These are phyloP conservation scores for Porites lobata DNA, from an alignment of 92 coral and sea anemone genomes.

Conservation along the genomic window DNA sequence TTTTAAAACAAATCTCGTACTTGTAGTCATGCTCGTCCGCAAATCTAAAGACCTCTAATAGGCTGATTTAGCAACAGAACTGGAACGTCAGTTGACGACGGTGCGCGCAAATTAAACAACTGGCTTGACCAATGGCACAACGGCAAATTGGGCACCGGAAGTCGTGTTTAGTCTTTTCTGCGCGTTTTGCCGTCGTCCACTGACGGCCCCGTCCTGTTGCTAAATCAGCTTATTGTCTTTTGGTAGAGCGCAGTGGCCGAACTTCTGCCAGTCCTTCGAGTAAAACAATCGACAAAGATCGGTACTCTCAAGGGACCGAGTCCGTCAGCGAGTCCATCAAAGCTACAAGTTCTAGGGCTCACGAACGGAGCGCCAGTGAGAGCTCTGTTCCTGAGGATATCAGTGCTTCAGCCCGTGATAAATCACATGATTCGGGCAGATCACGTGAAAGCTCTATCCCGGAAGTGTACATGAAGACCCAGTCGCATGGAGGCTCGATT, in stretches of 20 bases:
- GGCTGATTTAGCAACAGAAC: too few species aligned
- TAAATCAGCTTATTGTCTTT: neutral
- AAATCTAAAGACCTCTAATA: too few species aligned
- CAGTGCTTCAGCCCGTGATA: slow-evolving; percentile 61
- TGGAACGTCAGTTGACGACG: too few species aligned
- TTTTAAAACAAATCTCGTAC: too few species aligned
- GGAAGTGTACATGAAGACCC: slow-evolving; percentile 64
- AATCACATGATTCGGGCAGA: slow-evolving; percentile 51
- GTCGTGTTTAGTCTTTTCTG: too few species aligned
- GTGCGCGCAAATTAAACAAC: too few species aligned
- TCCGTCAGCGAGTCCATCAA: slow-evolving; percentile 45
- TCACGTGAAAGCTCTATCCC: slow-evolving; percentile 88
- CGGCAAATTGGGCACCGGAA: too few species aligned
- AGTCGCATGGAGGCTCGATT: slow-evolving; percentile 78
- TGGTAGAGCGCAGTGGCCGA: slow-evolving; percentile 18
- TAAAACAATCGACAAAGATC: slow-evolving; percentile 31
- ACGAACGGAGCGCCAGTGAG: slow-evolving; percentile 75
- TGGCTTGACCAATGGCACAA: too few species aligned
- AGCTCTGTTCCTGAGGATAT: slow-evolving; percentile 82
- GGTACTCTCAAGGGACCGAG: slow-evolving; percentile 31
- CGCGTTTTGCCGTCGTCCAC: too few species aligned
- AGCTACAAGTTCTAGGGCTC: slow-evolving; percentile 21
- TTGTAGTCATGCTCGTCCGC: too few species aligned
- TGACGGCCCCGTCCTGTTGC: too few species aligned
- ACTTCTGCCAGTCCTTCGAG: slow-evolving; percentile 40